Evolutionary conservation across 2,113 vertebrate genomes (phyloP), one percentile per base, ranked within the genome.

Genomic region (Nanorana parkeri): DNA sequence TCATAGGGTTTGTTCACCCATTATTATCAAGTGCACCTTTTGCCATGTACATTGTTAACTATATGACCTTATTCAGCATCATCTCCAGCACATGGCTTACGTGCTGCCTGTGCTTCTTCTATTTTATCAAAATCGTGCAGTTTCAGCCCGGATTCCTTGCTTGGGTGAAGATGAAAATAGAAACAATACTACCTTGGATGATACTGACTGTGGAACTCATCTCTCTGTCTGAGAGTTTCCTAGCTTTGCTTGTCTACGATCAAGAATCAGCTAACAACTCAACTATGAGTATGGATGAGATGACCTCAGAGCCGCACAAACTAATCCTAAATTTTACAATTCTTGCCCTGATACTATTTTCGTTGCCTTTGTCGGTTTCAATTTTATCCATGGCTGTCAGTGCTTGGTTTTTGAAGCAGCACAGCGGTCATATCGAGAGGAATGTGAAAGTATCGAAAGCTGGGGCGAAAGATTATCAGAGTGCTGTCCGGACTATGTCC

Each of bases 401-500:
- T 15, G 24, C 75, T 15, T 65, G 32, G 23, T 52, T 54, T 55
- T 61, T 65, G 36, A 52, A 23, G 13, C 6, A 6, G 7, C 51
- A 77, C 17, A 23, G 56, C 41, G 1, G 1, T 19, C 23, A 28
- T 41, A 51, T 64, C 20, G 51, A 28, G 41, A 26, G 15, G 20
- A 60, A 17, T 17, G 21, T 17, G 3, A 55, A 7, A 47, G 41
- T 1, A 13, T 47, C 41, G 16, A 26, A 65, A 20, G 8, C 32
- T 15, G 64, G 55, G 1, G 21, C 64, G 32, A 77, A 47, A 60
- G 75, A 51, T 23, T 65, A 77, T 77, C 75, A 36, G 13, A 15
- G 36, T 5, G 61, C 41, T 4, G 17, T 77, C n/a, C 17, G n/a
- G 36, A 29, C 24, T 4, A 77, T 65, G 75, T 36, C 5, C 0